These are phyloP conservation scores for Florisuga fusca DNA, from an alignment of 2,797 vertebrate species.

Conservation along the genomic window DNA sequence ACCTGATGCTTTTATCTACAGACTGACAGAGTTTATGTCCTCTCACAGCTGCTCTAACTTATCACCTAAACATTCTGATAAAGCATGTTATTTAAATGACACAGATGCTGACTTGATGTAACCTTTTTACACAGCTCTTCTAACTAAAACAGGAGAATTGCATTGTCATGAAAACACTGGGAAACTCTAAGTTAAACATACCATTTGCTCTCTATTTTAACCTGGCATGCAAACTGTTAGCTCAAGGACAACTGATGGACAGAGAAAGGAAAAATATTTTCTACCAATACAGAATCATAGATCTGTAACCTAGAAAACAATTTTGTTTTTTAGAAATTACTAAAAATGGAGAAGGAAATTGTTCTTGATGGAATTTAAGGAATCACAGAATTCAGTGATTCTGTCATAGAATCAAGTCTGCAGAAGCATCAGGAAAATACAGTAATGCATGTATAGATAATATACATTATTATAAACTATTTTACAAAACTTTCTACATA, in stretches of 20 bases:
- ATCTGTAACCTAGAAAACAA: neutral
- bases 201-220: neutral
- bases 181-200: neutral
- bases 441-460: neutral
- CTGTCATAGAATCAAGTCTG: neutral
- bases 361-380: neutral
- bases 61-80: constrained; percentile 83
- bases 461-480: too few relatives aligned
- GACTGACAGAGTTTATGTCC: constrained; percentile 75
- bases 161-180: neutral
- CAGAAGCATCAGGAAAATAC: neutral
- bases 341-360: neutral
- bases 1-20: constrained; percentile 79
- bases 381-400: neutral
- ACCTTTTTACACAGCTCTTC: constrained; percentile 63
- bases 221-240: neutral
- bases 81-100: constrained; percentile 75
- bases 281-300: neutral
- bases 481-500: too few relatives aligned
- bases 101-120: constrained; percentile 57
- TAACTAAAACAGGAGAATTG: constrained; percentile 39
- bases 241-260: neutral
- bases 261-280: neutral
- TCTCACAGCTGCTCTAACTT: constrained; percentile 84
- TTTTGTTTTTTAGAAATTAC: neutral